Evolutionary conservation across 2,797 vertebrate species (phyloP), one percentile per base, ranked within the genome.

Genomic region (Schizopygopsis malacanthus): DNA sequence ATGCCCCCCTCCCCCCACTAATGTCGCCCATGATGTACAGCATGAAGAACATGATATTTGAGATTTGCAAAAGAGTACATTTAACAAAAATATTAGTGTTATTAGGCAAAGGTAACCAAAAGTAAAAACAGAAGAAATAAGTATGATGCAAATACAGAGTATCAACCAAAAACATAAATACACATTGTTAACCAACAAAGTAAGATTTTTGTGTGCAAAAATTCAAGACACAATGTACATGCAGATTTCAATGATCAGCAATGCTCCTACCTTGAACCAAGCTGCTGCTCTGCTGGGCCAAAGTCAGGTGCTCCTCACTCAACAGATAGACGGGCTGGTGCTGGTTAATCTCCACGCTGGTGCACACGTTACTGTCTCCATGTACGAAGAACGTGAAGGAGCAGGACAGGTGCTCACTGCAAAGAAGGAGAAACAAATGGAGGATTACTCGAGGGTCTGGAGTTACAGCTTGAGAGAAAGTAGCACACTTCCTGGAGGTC

Each of bases 291-390:
- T 99, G 98, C 91, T 99, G 98, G 88, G 97, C 97, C n/a, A 98
- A 93, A 93, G 96, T 97, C 87, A 99, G 96, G 90, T 99, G 98
- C 85, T 99, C 98, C 92, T 99, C 98, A 7, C 96, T 96, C 85
- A 99, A 96, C 90, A 97, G 96, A 93, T 99, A 99, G 37, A 99
- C 96, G 73, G 98, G 98, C 88, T 99, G 98, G 91, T 99, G 98
- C 95, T 99, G 98, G 95, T 98, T 99, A 95, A 99, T 99, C 94
- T 99, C 98, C 96, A 99, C 98, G 12, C 98, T 99, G 94, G 98
- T 99, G 95, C 98, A 99, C 93, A 99, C 97, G 18, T 99, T 99
- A 94, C 97, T 99, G 88, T 99, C 98, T 37, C 98, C 98, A 0
- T 99, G 98, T 90, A 99, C 93, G 95, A 99, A 99, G 95, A 99